Conservation (phyloP, 2,888 invertebrate species). For the Callyntrura guangdongensis region DNA sequence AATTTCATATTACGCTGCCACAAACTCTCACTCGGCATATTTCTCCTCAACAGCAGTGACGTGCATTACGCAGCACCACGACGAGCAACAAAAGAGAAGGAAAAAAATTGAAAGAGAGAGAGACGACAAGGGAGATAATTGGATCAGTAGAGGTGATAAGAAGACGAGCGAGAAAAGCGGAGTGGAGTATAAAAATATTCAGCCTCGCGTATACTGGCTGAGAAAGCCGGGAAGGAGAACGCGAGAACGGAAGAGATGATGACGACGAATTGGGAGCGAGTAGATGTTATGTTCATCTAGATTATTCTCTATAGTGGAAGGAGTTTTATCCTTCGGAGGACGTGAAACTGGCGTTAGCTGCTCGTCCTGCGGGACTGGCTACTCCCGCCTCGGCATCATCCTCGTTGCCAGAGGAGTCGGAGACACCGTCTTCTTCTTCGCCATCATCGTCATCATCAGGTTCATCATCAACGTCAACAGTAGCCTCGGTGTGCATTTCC, state of each 20-base stretch:
- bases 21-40: background rate
- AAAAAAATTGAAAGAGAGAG: constrained; percentile 43
- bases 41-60: constrained; percentile 29
- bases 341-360: constrained; percentile 85
- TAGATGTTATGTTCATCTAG: constrained; percentile 71
- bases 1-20: constrained; percentile 46
- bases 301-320: constrained; percentile 72
- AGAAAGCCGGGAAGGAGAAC: constrained; percentile 16
- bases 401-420: constrained; percentile 79
- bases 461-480: constrained; percentile 67
- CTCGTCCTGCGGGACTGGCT: constrained; percentile 84
- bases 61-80: background rate
- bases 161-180: constrained; percentile 42
- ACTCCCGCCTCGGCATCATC: constrained; percentile 84
- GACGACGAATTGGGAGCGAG: constrained; percentile 74
- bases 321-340: constrained; percentile 79
- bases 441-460: constrained; percentile 69
- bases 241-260: constrained; percentile 39
- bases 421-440: constrained; percentile 75
- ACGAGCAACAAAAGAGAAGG: constrained; percentile 23
- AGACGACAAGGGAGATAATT: constrained; percentile 62
- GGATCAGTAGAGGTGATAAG: constrained; percentile 63
- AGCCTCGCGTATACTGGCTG: background rate
- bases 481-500: constrained; percentile 72
- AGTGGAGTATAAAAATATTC: constrained; percentile 30